Percentiles rank a stretch among this genome's conserved stretches.
These are phyloP conservation scores for Microtus oregoni DNA, from an alignment of 2,113 vertebrate species.

Conservation along the genomic window DNA sequence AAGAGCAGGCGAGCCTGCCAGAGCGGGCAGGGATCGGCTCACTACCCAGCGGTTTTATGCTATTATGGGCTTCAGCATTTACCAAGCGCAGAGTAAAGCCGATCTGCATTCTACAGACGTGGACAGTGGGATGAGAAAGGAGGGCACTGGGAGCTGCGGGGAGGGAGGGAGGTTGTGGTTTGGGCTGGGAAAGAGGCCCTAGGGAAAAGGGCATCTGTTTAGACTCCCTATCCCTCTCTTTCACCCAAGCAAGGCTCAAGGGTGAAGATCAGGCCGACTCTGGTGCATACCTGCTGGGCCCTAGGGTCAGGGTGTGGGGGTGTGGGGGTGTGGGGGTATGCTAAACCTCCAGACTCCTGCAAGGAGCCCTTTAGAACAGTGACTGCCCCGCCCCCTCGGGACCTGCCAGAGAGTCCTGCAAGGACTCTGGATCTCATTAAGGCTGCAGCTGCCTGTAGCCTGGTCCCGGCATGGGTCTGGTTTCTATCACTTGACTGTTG, in stretches of 20 bases:
- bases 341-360: neutral
- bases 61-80: neutral
- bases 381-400: neutral
- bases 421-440: constrained; percentile 72
- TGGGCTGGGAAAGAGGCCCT: neutral
- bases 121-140: neutral
- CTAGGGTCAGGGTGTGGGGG: neutral
- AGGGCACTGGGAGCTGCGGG: neutral
- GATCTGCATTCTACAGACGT: neutral
- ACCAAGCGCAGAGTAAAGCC: neutral
- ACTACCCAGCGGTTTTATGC: too few species aligned
- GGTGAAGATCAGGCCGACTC: too few species aligned
- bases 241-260: too few species aligned
- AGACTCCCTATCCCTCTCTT: neutral
- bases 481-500: constrained; percentile 54
- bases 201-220: neutral
- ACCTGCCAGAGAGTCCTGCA: neutral
- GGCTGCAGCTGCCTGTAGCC: constrained; percentile 29
- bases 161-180: neutral
- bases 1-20: neutral
- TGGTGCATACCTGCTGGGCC: neutral
- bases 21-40: neutral
- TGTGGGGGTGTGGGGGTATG: too few species aligned
- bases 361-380: neutral
- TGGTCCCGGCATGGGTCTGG: constrained; percentile 4